Evolutionary conservation across 2,888 invertebrate genomes (phyloP), one percentile per base, ranked within the genome.

Genomic region (Drosophila neonasuta): DNA sequence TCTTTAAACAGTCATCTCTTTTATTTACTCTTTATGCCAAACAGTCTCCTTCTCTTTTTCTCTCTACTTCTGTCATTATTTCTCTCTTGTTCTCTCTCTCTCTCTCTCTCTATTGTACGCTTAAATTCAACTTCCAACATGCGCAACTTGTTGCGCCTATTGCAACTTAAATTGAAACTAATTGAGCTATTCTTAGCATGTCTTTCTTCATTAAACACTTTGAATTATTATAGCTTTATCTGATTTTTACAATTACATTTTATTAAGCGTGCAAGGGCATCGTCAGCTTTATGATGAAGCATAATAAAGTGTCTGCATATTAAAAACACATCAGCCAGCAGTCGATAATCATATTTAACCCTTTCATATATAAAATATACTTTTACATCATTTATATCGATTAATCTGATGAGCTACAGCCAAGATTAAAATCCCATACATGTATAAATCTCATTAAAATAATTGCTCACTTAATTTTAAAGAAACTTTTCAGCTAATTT

Each of bases 151-250:
- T n/a, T 36, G 36, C 36, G n/a, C 11, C n/a, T 36, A 11, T 36
- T n/a, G 36, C n/a, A 11, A 36, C 36, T 41, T 41, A 15, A 41
- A 41, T 41, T 41, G 39, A 41, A 39, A 13, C 39, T 41, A 41
- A 41, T 41, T 41, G 39, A 41, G 39, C 39, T 41, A 41, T 41
- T 41, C 39, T 41, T 41, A 15, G 9, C 39, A 13, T 41, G 39
- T 15, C 39, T 2, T 8, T 41, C 39, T 41, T 41, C 39, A 41
- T 41, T 36, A 36, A 36, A 2, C 36, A 36, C 11, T 36, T 1
- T 36, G 36, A 36, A 36, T 6, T 36, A 36, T 36, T 36, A 11
- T 11, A n/a, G 36, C 36, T n/a, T 36, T 36, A 36, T 36, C 36
- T 36, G 36, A 36, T 36, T 11, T 11, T 4, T n/a, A 36, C n/a